phyloP scores from a whole-genome alignment of 2,888 invertebrate genomes.

The Yponomeuta evonymella region DNA sequence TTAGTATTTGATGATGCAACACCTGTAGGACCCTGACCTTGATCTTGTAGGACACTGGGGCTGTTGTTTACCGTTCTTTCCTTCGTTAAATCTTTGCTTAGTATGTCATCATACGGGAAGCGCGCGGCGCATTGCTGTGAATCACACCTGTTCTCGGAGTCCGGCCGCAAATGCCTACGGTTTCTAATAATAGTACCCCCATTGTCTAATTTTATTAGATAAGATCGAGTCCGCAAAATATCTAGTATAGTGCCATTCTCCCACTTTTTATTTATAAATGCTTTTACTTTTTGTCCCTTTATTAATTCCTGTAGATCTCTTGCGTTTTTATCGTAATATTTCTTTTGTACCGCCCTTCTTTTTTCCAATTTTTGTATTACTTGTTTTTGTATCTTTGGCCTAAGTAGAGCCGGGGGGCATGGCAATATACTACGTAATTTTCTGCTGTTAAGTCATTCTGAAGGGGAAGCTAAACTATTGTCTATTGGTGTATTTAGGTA shows the following conservation, averaged over 20 bases:
- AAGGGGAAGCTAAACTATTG: conserved; percentile 14
- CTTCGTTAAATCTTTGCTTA: no score
- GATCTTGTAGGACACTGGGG: no score
- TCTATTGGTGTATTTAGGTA: conserved; percentile 18
- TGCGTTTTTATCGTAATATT: conserved; percentile 15
- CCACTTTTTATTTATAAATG: background rate
- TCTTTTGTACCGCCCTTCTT: background rate
- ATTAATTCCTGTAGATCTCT: conserved; percentile 9
- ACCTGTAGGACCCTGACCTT: no score
- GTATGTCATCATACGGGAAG: background rate
- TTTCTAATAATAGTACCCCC: background rate
- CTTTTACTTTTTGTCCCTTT: conserved; percentile 16
- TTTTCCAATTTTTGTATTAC: conserved; percentile 3
- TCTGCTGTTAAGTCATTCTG: conserved; percentile 16
- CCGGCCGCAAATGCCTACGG: background rate
- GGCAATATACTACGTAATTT: conserved; percentile 18
- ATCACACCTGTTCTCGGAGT: background rate
- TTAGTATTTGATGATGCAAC: background rate
- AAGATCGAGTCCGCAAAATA: background rate
- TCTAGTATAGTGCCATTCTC: background rate
- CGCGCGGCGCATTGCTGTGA: background rate
- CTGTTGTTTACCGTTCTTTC: no score
- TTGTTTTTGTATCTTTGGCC: conserved; percentile 14
- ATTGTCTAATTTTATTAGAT: background rate
- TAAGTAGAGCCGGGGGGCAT: background rate